Evolutionary conservation across 2,888 invertebrate species (phyloP).

Genomic region (Ctenicera cuprea): DNA sequence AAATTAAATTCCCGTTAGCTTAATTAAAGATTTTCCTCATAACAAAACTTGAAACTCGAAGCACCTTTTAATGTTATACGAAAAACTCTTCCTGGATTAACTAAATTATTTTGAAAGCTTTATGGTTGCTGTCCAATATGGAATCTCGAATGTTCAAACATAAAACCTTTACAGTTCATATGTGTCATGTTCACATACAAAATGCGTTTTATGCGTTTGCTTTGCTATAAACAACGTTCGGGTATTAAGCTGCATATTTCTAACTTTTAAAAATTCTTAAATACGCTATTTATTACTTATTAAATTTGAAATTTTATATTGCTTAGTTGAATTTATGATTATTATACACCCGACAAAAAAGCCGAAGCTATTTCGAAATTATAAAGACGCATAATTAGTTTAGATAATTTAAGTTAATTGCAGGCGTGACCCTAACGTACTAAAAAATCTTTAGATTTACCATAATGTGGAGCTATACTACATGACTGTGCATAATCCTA

Average conservation of each 20-base stretch:
- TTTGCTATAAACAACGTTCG: conserved; percentile 17
- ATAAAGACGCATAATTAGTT: neutral
- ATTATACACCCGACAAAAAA: neutral
- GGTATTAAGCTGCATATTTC: neutral
- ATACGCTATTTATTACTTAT: conserved; percentile 23
- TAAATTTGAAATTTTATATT: conserved; percentile 26
- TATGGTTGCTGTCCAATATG: neutral
- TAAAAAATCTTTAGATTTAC: too few species aligned
- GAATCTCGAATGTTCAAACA: neutral
- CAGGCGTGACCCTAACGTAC: neutral
- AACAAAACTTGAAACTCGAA: neutral
- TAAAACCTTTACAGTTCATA: conserved; percentile 14
- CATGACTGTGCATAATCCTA: too few species aligned
- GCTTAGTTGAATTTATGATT: conserved; percentile 16
- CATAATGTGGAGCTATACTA: too few species aligned
- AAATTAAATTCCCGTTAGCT: neutral
- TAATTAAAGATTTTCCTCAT: neutral
- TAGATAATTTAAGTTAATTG: neutral
- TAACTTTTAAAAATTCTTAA: conserved; percentile 25
- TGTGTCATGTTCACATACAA: conserved; percentile 10
- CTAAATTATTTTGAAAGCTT: conserved; percentile 8
- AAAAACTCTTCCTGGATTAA: neutral
- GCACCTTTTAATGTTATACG: neutral
- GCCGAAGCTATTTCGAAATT: neutral
- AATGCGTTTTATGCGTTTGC: conserved; percentile 16